Base-by-base conservation (phyloP, 1,140 invertebrate genomes). In the Onthophagus taurus region DNA sequence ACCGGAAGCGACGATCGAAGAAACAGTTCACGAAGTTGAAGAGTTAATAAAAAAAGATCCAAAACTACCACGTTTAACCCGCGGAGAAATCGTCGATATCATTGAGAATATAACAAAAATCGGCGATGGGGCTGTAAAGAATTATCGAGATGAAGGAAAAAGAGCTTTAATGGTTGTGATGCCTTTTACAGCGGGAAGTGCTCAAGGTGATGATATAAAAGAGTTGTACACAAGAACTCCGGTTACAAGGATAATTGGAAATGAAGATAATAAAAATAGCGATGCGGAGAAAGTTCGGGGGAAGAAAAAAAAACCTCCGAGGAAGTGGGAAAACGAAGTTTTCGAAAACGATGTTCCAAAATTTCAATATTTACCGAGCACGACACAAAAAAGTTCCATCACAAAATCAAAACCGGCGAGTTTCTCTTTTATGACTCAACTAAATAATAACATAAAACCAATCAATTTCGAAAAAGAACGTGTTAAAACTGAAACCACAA, bases 1-100 rank as follows among this genome's bases (percentile, higher is more conserved):
- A 6, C 3, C 38, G 6, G 14, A 41, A 41, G 2, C 12, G 23
- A 48, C 50, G 46, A 19, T 72, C n/a, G 72, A 73, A 47, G 60
- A 65, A 20, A 77, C 74, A 1, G 67, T 77, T 14, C 59, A 68
- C n/a, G 68, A 74, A 49, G 74, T 78, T 3, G 70, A 77, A 38
- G 60, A 58, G 24, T 57, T 75, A 19, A 57, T 77, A 3, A 51
- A 58, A n/a, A 49, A 53, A 4, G 65, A 77, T 50, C 61, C 72
- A 4, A 61, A 50, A 2, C 49, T 77, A n/a, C 75, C 76, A 1
- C 59, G 67, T 2, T 55, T 77, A 12, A 71, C 63, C 3, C 57
- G 70, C 24, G 59, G 60, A 0, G 71, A 77, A 45, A 77, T 77
- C 31, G 50, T 76, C 0, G 66, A 70, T 6, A 68, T 77, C 9